A percentile compares a stretch with the other conserved stretches of the same genome.
Evolutionary conservation across 2,113 vertebrate species (phyloP).

Genomic region (Pontoporia blainvillei): DNA sequence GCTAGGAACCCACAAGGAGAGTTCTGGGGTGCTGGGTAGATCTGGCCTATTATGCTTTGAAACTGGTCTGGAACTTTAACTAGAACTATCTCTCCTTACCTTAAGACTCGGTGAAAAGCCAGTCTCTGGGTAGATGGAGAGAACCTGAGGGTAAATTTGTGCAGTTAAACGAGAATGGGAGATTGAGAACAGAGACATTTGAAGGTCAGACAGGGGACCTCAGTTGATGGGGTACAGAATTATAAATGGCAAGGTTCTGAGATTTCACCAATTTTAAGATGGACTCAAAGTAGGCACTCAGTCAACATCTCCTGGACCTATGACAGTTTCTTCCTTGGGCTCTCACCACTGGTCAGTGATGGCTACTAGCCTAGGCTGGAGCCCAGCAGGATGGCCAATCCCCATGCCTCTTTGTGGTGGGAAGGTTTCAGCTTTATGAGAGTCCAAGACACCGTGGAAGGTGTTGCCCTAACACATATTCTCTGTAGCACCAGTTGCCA

Average conservation of each 20-base stretch:
- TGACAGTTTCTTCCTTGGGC: not conserved
- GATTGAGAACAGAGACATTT: not conserved
- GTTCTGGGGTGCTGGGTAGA: not conserved
- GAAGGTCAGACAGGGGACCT: not conserved
- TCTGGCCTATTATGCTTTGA: not conserved
- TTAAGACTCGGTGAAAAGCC: not conserved
- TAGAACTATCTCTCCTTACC: not conserved
- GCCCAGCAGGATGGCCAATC: not conserved
- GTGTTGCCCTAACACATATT: not conserved
- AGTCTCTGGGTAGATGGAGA: not conserved
- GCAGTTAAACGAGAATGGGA: not conserved
- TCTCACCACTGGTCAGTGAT: fast-evolving
- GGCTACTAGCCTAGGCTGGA: not conserved
- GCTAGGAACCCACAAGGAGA: not conserved
- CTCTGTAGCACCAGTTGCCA: not conserved
- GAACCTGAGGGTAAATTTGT: not conserved
- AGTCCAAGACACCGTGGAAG: not conserved
- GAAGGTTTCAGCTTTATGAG: not conserved
- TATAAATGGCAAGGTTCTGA: not conserved
- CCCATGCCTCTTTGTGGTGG: not conserved
- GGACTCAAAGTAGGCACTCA: not conserved
- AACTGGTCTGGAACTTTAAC: not conserved
- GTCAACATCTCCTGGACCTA: not conserved
- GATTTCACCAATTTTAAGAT: not conserved
- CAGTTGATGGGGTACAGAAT: not conserved